Evolutionary conservation across 2,113 vertebrate genomes (phyloP).

Genomic region (Oceanites oceanicus): DNA sequence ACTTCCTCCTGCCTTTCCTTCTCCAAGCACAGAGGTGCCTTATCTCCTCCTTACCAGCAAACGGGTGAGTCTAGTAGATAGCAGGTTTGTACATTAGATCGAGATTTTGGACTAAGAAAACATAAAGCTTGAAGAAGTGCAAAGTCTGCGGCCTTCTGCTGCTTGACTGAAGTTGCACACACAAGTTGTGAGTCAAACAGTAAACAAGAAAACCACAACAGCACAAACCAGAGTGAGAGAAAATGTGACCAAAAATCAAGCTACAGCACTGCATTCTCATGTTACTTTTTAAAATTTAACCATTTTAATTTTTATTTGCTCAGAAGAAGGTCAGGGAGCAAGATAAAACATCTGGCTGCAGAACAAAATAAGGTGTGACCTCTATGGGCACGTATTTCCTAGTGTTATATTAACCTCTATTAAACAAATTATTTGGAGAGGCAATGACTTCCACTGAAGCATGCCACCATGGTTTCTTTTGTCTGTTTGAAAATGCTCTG

Average conservation of each 20-base stretch:
- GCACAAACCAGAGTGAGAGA: neutral
- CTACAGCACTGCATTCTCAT: neutral
- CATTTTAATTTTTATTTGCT: neutral
- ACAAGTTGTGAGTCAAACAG: neutral
- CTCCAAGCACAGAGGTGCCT: neutral
- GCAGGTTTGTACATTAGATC: neutral
- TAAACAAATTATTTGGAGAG: neutral
- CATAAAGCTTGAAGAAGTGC: neutral
- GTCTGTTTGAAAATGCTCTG: neutral
- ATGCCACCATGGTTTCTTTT: neutral
- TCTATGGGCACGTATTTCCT: neutral
- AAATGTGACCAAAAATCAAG: neutral
- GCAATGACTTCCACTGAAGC: neutral
- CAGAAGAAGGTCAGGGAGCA: neutral
- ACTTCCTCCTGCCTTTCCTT: neutral
- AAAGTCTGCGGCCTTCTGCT: constrained; percentile 5
- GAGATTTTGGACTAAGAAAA: neutral
- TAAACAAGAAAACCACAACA: neutral
- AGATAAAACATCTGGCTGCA: neutral
- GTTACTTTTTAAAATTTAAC: neutral
- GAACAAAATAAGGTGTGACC: neutral
- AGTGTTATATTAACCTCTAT: neutral
- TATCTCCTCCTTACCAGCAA: neutral
- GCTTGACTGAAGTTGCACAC: neutral
- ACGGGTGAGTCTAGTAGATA: neutral